A percentile compares a stretch with the other conserved stretches of the same genome.
These are phyloP conservation scores for Crenuchus spilurus DNA, from an alignment of 2,797 vertebrate genomes.

Conservation along the genomic window DNA sequence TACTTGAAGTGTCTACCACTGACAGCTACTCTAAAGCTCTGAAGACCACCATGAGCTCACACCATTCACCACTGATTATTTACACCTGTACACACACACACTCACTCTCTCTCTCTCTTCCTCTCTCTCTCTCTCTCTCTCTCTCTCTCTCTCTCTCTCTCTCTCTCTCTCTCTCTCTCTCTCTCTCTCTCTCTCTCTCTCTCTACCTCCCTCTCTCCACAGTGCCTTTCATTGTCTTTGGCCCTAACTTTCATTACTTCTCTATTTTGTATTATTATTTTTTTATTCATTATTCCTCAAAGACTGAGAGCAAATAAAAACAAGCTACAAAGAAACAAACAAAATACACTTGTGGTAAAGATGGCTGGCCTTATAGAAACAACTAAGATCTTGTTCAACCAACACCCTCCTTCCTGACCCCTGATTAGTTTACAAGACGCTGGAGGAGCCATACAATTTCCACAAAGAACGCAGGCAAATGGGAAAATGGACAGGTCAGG, in stretches of 20 bases:
- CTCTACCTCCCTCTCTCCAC: slow-evolving; percentile 40
- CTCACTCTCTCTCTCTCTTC: too few relatives aligned
- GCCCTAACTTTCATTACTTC: background rate
- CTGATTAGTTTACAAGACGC: slow-evolving; percentile 64
- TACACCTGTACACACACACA: too few relatives aligned
- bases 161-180: too few relatives aligned
- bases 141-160: too few relatives aligned
- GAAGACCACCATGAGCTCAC: too few relatives aligned
- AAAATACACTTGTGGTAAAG: slow-evolving; percentile 52
- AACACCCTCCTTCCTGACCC: slow-evolving; percentile 62
- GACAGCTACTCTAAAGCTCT: too few relatives aligned
- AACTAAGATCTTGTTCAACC: slow-evolving; percentile 68
- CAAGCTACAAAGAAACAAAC: slow-evolving; percentile 36
- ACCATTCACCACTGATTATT: too few relatives aligned
- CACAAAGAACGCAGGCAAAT: slow-evolving; percentile 36
- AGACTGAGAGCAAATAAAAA: background rate
- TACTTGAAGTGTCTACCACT: too few relatives aligned
- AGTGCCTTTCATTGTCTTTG: background rate
- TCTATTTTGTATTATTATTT: background rate
- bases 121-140: too few relatives aligned
- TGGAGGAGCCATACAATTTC: slow-evolving; percentile 40
- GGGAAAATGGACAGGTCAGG: slow-evolving; percentile 71
- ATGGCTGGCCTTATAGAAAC: slow-evolving; percentile 61
- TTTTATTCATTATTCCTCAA: background rate
- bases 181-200: background rate